These are phyloP conservation scores for Acanthiza pusilla DNA, from an alignment of 2,797 vertebrate species.

Conservation along the genomic window DNA sequence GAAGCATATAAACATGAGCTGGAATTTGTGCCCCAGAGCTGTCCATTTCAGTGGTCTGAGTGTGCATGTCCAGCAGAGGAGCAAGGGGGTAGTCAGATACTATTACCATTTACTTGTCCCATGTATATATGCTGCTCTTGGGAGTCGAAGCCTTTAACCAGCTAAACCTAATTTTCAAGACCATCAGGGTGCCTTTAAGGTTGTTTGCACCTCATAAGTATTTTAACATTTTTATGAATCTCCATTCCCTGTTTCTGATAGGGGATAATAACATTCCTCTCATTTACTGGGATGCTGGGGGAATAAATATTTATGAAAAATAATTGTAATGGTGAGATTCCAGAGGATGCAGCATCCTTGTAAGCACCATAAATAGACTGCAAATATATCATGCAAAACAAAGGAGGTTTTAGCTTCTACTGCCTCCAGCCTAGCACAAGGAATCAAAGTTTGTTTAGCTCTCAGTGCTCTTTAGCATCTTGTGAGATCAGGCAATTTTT, in stretches of 20 bases:
- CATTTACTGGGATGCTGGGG: neutral
- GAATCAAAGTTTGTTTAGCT: neutral
- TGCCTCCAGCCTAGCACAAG: neutral
- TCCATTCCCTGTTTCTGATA: neutral
- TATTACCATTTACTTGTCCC: neutral
- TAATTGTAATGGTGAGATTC: neutral
- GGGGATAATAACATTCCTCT: neutral
- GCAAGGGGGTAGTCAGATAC: neutral
- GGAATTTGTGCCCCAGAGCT: neutral
- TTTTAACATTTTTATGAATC: slow-evolving; percentile 13
- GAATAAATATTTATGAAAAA: neutral
- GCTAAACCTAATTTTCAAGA: slow-evolving; percentile 24
- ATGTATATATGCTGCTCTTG: neutral
- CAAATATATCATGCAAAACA: neutral
- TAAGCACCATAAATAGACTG: neutral
- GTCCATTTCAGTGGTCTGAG: neutral
- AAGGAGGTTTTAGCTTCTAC: neutral
- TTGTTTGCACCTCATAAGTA: neutral
- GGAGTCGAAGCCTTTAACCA: neutral
- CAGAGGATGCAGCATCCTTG: neutral
- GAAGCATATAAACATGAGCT: neutral
- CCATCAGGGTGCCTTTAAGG: slow-evolving; percentile 25
- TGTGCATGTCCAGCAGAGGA: neutral
- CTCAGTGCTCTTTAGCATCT: neutral
- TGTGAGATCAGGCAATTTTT: neutral